Percentiles rank a stretch among this genome's conserved stretches.
These are phyloP conservation scores for Sula dactylatra DNA, from an alignment of 2,113 vertebrate species.

Conservation along the genomic window DNA sequence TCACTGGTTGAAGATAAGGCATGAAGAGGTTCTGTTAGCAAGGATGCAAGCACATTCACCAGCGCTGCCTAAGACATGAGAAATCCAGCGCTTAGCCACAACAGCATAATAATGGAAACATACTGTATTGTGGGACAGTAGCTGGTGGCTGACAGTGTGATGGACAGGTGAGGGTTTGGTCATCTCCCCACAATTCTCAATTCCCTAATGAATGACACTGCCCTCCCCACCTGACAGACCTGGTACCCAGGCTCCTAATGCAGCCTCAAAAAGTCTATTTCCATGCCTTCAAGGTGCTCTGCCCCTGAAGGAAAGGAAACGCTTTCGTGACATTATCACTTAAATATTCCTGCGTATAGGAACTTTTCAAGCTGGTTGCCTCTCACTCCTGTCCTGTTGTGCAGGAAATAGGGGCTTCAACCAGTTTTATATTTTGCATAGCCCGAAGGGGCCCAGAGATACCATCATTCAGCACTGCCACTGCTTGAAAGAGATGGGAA, in stretches of 20 bases:
- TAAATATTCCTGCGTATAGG: not conserved
- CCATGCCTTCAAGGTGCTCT: not conserved
- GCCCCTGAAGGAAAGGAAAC: not conserved
- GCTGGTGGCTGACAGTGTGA: not conserved
- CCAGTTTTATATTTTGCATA: not conserved
- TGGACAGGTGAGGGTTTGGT: not conserved
- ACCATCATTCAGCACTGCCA: not conserved
- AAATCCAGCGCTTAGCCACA: not conserved
- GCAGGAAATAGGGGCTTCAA: not conserved
- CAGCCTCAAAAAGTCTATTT: not conserved
- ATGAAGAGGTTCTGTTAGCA: not conserved
- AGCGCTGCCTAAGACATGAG: not conserved
- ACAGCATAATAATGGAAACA: not conserved
- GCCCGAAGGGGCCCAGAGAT: not conserved
- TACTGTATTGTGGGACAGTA: not conserved
- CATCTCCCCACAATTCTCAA: not conserved
- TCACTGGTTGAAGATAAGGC: not conserved
- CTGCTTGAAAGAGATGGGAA: not conserved
- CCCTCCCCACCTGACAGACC: not conserved
- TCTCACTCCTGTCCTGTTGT: not conserved
- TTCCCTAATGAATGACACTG: not conserved
- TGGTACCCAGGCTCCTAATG: not conserved
- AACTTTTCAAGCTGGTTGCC: not conserved
- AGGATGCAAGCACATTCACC: not conserved
- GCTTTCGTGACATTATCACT: not conserved